Evolutionary conservation across 2,888 invertebrate genomes (phyloP), one percentile per base, ranked within the genome.

Genomic region (Polyploca ridens): DNA sequence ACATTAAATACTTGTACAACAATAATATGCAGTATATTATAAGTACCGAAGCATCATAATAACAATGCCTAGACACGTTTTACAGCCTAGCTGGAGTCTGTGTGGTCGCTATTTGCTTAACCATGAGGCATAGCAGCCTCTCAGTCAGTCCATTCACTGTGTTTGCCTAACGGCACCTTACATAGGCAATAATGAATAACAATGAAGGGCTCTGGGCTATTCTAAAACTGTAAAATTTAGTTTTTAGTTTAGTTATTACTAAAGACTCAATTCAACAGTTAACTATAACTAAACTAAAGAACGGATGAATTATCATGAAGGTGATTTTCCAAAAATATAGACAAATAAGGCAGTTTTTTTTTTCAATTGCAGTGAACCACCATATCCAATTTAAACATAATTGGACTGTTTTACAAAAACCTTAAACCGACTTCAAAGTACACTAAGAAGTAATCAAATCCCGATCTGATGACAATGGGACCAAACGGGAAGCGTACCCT

Each of bases 41-140:
- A 62, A 46, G 70, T 70, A 70, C 73, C 69, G 73, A 70, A 72
- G 69, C 64, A 59, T 54, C 54, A 54, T 54, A 35, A 33, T 33
- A 54, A 7, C 70, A 69, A 65, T 64, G 75, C 66, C 75, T 76
- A 74, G 75, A 70, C 81, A 77, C 79, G 78, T 74, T 41, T 63
- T 66, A 66, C 62, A 58, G 63, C 65, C 13, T 66, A 60, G 38
- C 27, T 62, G 33, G 7, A 41, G 63, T 49, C 49, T 76, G 85
- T 84, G 84, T 83, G 83, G 84, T 79, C 81, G n/a, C 78, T 83
- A 76, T 82, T 81, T 80, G 74, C 72, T 72, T 63, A 79, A 71
- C 66, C 76, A 74, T 72, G 72, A 69, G 75, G 75, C 76, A 75
- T 73, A 69, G 62, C 69, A 64, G 57, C 66, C 70, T 67, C 69